Percentiles rank a stretch among this genome's conserved stretches.
Evolutionary conservation across 2,113 vertebrate species (phyloP).

Genomic region (Callopanchax toddi): DNA sequence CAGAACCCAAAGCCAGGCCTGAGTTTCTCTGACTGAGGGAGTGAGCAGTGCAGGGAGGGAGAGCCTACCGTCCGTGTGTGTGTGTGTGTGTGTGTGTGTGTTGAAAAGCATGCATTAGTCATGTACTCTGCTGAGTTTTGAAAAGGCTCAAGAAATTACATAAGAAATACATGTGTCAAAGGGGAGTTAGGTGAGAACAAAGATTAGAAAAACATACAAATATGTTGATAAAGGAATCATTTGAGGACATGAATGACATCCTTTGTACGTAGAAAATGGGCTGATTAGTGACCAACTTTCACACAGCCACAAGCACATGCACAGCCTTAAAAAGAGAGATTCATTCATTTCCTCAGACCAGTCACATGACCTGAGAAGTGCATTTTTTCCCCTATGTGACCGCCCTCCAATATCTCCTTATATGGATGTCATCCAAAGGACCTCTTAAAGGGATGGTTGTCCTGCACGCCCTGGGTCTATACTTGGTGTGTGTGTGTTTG

Average conservation of each 20-base stretch:
- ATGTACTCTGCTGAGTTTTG: conserved; percentile 16
- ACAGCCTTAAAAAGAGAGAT: conserved; percentile 62
- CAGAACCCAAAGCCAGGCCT: conserved; percentile 57
- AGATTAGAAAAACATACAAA: neutral
- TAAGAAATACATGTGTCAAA: conserved; percentile 11
- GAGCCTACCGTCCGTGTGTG: conserved; percentile 6
- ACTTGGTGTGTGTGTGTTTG: conserved; percentile 34
- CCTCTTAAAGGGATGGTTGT: conserved; percentile 74
- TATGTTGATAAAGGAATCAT: neutral
- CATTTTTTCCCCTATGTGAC: conserved; percentile 76
- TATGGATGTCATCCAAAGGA: conserved; percentile 77
- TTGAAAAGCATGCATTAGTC: conserved; percentile 47
- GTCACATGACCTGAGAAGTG: conserved; percentile 67
- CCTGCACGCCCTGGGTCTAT: conserved; percentile 37
- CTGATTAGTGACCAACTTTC: neutral
- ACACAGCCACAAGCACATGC: conserved; percentile 34
- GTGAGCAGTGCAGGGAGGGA: conserved; percentile 58
- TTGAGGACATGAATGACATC: neutral
- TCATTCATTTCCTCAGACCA: conserved; percentile 67
- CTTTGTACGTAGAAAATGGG: neutral
- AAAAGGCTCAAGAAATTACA: conserved; percentile 10
- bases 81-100: conserved; percentile 14
- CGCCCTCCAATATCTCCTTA: conserved; percentile 71
- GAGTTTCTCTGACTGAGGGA: conserved; percentile 59
- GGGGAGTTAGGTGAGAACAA: neutral